Evolutionary conservation across 2,888 invertebrate genomes (phyloP), one percentile per base, ranked within the genome.

Genomic region (Eretmocerus hayati): DNA sequence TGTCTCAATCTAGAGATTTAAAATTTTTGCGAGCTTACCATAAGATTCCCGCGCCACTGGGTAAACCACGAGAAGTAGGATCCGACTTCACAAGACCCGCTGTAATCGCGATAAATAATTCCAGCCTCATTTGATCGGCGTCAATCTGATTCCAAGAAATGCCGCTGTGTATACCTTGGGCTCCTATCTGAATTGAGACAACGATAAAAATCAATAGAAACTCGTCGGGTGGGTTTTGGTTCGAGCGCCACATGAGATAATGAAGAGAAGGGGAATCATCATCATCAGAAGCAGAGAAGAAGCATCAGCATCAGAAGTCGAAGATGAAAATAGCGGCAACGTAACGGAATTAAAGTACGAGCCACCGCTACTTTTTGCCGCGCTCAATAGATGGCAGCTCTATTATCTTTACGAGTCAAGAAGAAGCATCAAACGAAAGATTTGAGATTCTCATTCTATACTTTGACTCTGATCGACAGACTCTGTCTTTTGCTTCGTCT

Each of bases 321-420:
- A 42, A 4, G 46, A 49, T 49, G 50, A 53, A 48, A 53, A 53
- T 50, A 50, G 53, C 47, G 47, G 3, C 11, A 4, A 46, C 50
- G 42, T 50, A 47, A 53, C 53, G 53, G 53, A 49, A 50, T 44
- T 39, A 38, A 2, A 13, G 20, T 46, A 47, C 58, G 59, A 55
- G 58, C 58, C 57, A 48, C 38, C 57, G 55, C 55, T 63, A 61
- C 60, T 66, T 64, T 65, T 62, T 58, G 56, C 60, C 58, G 37
- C 15, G 57, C 40, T 66, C 71, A 61, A 68, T 62, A 71, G 71
- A 71, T 71, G 71, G 71, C 71, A 63, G 67, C 66, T 67, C 62
- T 59, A 65, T 67, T 69, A 67, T 68, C 68, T 63, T 63, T 62
- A 9, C 19, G 26, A 6, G n/a, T n/a, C n/a, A n/a, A n/a, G n/a